Conservation (phyloP, 1,140 invertebrate genomes). For the Drosophila tropicalis region DNA sequence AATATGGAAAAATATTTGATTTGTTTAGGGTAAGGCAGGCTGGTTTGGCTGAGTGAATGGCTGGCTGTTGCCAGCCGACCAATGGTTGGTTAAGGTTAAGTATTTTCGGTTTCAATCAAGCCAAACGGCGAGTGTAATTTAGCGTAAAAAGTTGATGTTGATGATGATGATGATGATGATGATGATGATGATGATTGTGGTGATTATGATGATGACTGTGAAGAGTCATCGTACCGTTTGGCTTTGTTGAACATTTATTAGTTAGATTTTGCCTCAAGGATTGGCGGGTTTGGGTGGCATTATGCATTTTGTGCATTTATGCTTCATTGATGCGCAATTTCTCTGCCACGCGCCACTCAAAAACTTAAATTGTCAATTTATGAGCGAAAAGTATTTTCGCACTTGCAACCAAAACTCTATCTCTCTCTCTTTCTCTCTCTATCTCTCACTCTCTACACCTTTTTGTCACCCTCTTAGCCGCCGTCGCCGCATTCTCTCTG, state of each 20-base stretch:
- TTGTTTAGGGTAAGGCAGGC: slow-evolving; percentile 68
- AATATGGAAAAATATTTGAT: slow-evolving; percentile 78
- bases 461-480: background rate
- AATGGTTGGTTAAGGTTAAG: slow-evolving; percentile 8
- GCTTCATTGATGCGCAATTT: slow-evolving; percentile 77
- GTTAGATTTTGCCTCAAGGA: slow-evolving; percentile 65
- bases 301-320: slow-evolving; percentile 66
- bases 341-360: slow-evolving; percentile 44
- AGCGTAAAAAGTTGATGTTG: slow-evolving; percentile 75
- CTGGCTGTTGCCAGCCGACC: slow-evolving; percentile 15
- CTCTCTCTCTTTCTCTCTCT: background rate
- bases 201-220: background rate
- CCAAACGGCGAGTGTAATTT: slow-evolving; percentile 71
- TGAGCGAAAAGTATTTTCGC: slow-evolving; percentile 69
- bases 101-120: slow-evolving; percentile 62
- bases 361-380: slow-evolving; percentile 80
- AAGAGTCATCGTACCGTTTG: slow-evolving; percentile 27
- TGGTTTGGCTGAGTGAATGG: background rate
- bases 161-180: slow-evolving; percentile 11
- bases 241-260: slow-evolving; percentile 74
- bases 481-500: background rate
- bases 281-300: slow-evolving; percentile 14
- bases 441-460: background rate
- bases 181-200: slow-evolving; percentile 19
- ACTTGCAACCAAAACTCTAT: background rate